phyloP scores from a whole-genome alignment of 2,113 vertebrate genomes.

The Brachypodius melanocephalos region DNA sequence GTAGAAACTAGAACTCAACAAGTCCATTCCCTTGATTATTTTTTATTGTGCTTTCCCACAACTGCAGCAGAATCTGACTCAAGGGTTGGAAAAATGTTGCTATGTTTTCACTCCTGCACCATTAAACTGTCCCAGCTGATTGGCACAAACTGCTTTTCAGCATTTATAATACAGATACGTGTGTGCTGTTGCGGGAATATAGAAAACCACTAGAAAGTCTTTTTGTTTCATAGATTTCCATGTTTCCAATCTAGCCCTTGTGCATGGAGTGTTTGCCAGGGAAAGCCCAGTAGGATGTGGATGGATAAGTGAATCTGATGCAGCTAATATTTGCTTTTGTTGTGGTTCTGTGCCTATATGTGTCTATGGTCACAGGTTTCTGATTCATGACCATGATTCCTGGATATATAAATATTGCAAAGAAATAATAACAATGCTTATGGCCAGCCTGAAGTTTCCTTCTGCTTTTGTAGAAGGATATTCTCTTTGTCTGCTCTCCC shows the following conservation, averaged over 20 bases:
- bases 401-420: not conserved
- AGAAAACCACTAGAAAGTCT: not conserved
- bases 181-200: not conserved
- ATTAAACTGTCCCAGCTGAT: not conserved
- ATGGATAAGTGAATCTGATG: not conserved
- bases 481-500: not conserved
- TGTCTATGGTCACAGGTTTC: not conserved
- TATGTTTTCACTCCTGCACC: not conserved
- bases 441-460: not conserved
- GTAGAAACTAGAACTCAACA: not conserved
- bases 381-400: not conserved
- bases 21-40: not conserved
- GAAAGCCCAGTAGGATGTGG: not conserved
- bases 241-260: not conserved
- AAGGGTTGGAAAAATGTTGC: not conserved
- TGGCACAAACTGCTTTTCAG: not conserved
- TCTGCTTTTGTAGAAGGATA: not conserved
- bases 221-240: not conserved
- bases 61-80: not conserved
- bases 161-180: not conserved
- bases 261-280: not conserved
- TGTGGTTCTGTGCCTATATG: not conserved
- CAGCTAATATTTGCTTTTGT: not conserved
- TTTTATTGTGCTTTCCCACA: conserved; percentile 1
- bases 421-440: not conserved